These are phyloP conservation scores for Heliopora coerulea DNA, from an alignment of 92 coral and sea anemone species.

Conservation along the genomic window DNA sequence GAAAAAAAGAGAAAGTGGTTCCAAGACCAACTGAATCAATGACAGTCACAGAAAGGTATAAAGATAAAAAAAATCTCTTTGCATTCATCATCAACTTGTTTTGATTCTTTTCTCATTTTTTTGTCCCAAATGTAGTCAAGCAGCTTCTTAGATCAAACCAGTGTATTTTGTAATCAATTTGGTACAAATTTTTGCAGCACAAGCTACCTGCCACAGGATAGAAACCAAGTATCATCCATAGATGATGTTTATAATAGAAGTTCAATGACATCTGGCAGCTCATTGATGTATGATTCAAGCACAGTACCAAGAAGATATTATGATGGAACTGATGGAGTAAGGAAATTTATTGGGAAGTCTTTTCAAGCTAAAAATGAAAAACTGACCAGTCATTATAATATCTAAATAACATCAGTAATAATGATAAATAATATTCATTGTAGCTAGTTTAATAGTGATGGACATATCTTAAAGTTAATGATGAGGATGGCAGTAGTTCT, in stretches of 20 bases:
- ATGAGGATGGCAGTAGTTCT: no score
- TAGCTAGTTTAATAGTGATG: no score
- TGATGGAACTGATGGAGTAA: constrained; percentile 32
- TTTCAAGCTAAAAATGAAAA: no score
- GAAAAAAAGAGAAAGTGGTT: neutral
- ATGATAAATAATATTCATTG: no score
- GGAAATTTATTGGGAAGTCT: no score
- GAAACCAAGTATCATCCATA: constrained; percentile 19
- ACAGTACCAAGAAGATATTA: constrained; percentile 28
- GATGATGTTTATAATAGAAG: constrained; percentile 29
- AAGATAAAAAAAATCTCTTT: neutral
- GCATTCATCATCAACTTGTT: neutral
- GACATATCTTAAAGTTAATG: no score
- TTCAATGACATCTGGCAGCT: constrained; percentile 18
- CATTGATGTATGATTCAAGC: constrained; percentile 21
- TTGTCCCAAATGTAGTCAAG: no score
- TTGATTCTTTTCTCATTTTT: neutral
- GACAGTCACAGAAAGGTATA: neutral
- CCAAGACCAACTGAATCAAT: neutral
- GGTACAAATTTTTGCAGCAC: constrained; percentile 8
- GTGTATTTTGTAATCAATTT: neutral
- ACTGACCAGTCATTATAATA: no score
- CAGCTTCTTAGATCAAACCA: no score
- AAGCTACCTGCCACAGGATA: neutral
- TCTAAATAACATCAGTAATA: no score